Evolutionary conservation across 2,888 invertebrate species (phyloP).

Genomic region (Cephus sareptanus): DNA sequence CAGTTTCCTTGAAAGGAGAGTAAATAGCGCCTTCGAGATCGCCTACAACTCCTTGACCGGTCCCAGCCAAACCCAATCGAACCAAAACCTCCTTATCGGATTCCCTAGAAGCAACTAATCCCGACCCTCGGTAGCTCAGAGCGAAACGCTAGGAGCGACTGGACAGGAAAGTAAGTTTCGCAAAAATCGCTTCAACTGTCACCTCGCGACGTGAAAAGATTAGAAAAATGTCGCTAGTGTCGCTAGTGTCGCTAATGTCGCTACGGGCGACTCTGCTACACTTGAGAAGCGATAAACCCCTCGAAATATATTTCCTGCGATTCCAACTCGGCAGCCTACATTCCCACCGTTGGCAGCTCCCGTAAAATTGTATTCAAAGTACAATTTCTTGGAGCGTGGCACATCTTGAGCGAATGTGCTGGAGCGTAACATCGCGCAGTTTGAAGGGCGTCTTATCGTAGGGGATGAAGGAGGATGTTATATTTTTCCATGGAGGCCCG

Average conservation of each 20-base stretch:
- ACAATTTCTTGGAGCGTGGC: constrained; percentile 20
- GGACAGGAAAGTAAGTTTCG: constrained; percentile 23
- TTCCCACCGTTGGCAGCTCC: constrained; percentile 6
- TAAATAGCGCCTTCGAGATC: no score
- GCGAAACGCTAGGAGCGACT: constrained; percentile 4
- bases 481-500: background rate
- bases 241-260: background rate
- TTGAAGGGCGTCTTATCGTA: constrained; percentile 4
- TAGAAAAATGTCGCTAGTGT: constrained; percentile 41
- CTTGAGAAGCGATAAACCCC: constrained; percentile 40
- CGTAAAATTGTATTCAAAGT: constrained; percentile 25
- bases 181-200: constrained; percentile 26
- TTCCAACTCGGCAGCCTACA: constrained; percentile 8
- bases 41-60: background rate
- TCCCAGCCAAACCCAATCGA: background rate
- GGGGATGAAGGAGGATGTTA: background rate
- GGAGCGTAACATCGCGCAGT: constrained; percentile 10
- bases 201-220: constrained; percentile 36
- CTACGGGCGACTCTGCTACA: constrained; percentile 9
- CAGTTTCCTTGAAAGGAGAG: no score
- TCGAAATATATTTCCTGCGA: constrained; percentile 41
- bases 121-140: background rate
- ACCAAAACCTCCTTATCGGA: background rate
- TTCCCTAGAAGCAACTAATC: background rate
- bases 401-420: constrained; percentile 21